Evolutionary conservation across 2,888 invertebrate genomes (phyloP), one percentile per base, ranked within the genome.

Genomic region (Psylliodes chrysocephalus): DNA sequence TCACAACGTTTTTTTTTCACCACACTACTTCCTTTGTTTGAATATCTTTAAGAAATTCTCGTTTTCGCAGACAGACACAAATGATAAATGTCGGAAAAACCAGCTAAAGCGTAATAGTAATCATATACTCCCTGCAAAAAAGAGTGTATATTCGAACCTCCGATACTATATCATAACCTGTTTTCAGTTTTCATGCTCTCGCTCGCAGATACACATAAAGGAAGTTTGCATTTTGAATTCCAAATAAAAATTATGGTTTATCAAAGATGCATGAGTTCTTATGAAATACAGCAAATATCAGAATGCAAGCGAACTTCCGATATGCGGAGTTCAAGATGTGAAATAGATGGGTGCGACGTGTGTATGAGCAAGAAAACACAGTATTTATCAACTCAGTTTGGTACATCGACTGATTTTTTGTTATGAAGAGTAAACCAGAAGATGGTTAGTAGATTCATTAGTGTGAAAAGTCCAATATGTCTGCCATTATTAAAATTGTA

Each of bases 211-310:
- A n/a, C 30, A 30, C 17, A 44, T 40, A 40, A 40, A 44, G 17
- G 44, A 44, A 14, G 44, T 44, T 44, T 44, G 44, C 44, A 44
- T 44, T 44, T 44, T 19, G 44, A 44, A 44, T 44, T 10, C n/a
- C 17, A 44, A 44, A 44, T n/a, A n/a, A 44, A 44, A 44, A 44
- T 44, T 44, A 44, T 19, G 44, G 44, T 8, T 8, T 44, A 44
- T 44, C 44, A 44, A 44, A 44, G 44, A 17, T 44, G 44, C 44
- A 44, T 44, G 44, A 44, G 17, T 17, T 44, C 44, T 44, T 17
- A 19, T 19, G 17, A 44, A 44, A 44, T 44, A 19, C 44, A 30
- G 8, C 30, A 3, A 30, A 30, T 10, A 22, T 22, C 22, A 12
- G 17, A 12, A 40, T 40, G 40, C 40, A 40, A n/a, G 40, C 14